Evolutionary conservation across 2,888 invertebrate species (phyloP).

Genomic region (Pachydiplax longipennis): DNA sequence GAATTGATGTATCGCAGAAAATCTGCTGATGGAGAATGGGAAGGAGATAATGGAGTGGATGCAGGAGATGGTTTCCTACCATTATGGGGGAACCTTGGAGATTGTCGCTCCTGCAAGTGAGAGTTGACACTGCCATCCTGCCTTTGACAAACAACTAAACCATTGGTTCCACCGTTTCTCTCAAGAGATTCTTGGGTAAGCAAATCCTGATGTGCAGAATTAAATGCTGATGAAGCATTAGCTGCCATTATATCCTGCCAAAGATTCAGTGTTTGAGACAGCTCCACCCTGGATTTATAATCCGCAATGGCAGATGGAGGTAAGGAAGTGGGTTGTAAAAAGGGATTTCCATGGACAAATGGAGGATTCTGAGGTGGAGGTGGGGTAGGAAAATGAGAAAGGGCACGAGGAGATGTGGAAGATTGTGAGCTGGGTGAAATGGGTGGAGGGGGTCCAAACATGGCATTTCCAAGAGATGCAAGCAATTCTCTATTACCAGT

Average conservation of each 20-base stretch:
- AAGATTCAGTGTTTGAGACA: slow-evolving; percentile 1
- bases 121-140: background rate
- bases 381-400: slow-evolving; percentile 18
- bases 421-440: slow-evolving; percentile 6
- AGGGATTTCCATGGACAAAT: slow-evolving; percentile 17
- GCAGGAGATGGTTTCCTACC: slow-evolving; percentile 8
- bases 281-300: slow-evolving; percentile 16
- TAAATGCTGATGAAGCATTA: slow-evolving; percentile 20
- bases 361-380: slow-evolving; percentile 47
- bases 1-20: slow-evolving; percentile 6
- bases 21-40: slow-evolving; percentile 28
- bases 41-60: slow-evolving; percentile 17
- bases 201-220: slow-evolving; percentile 17
- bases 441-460: slow-evolving; percentile 13
- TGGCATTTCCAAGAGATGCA: slow-evolving; percentile 15
- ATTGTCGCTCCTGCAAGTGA: slow-evolving; percentile 22
- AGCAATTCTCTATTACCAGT: slow-evolving; percentile 25
- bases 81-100: background rate
- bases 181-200: background rate
- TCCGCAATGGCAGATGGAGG: slow-evolving; percentile 31
- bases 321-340: background rate
- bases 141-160: slow-evolving; percentile 1
- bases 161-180: slow-evolving; percentile 12
- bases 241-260: slow-evolving; percentile 37
- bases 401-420: background rate